A percentile compares a stretch with the other conserved stretches of the same genome.
Evolutionary conservation across 2,888 invertebrate species (phyloP).

Genomic region (Pseudococcus longispinus): DNA sequence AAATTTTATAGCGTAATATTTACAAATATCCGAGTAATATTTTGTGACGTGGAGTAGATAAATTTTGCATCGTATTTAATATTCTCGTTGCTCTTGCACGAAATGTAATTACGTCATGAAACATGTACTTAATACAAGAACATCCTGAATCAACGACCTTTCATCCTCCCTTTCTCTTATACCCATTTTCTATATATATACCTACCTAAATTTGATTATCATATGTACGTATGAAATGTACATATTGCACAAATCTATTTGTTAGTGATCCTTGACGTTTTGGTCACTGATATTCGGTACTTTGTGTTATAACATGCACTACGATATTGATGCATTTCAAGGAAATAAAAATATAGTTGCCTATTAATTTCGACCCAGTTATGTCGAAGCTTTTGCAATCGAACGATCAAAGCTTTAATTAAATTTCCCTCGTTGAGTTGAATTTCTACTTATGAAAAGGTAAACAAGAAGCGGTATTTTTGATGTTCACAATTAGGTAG

Average conservation of each 20-base stretch:
- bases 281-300: slow-evolving; percentile 24
- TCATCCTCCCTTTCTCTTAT: neutral
- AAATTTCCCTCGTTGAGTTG: slow-evolving; percentile 15
- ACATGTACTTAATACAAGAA: neutral
- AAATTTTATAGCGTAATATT: neutral
- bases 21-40: neutral
- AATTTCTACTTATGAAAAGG: neutral
- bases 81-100: too few species aligned
- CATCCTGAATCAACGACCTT: slow-evolving; percentile 30
- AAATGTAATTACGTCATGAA: slow-evolving; percentile 21
- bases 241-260: neutral
- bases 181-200: neutral
- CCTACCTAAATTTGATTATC: neutral
- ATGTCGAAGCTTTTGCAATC: neutral
- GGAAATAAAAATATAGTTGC: neutral
- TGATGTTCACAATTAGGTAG: neutral
- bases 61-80: slow-evolving; percentile 2
- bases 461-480: neutral
- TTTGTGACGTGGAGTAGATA: neutral
- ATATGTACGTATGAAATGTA: neutral
- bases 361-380: neutral
- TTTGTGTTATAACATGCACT: too few species aligned
- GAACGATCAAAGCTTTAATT: slow-evolving; percentile 18
- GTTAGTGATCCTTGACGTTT: neutral
- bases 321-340: too few species aligned